Base-by-base conservation (phyloP, 2,888 invertebrate species). In the Taphrorychus bicolor region DNA sequence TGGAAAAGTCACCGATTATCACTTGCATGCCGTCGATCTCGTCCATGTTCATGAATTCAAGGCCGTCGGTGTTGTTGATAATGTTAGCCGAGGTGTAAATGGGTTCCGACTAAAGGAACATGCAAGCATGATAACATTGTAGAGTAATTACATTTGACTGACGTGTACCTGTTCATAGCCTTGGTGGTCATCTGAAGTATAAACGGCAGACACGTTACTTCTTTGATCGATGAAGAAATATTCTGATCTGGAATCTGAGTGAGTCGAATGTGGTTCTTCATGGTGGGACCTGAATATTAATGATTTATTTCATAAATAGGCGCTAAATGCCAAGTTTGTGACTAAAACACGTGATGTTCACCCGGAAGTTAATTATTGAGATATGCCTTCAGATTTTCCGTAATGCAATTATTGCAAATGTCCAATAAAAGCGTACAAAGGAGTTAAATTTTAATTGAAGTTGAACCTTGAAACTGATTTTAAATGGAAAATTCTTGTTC, bases 31-130 rank as follows among this genome's bases (percentile, higher is more conserved):
- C 84, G 48, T 70, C 67, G 70, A 82, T 79, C 45, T 85, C 85
- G 67, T 86, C 85, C 75, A 86, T 84, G 72, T 84, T 85, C 65
- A 85, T 83, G 61, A 85, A 83, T 73, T 84, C 84, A 66, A 79
- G 57, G 21, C 75, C 73, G 42, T 79, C 79, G 40, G 66, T 72
- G 14, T 76, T 74, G 57, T 76, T 76, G n/a, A 78, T 69, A 11
- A 79, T 77, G 71, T 78, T 78, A 4, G 76, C 73, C 5, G 76
- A 74, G 0, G 77, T 75, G 48, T 78, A 79, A 61, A 77, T 77
- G 5, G 77, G 75, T 58, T 76, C 75, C 11, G 75, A 67, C 69
- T 77, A 23, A n/a, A n/a, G n/a, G 17, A 68, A 63, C 23, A 45
- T 45, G n/a, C 14, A 51, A 2, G 5, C 22, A 51, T 21, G 16